Base-by-base conservation (phyloP, 1,140 invertebrate genomes). In the Lasaia peninsularis region DNA sequence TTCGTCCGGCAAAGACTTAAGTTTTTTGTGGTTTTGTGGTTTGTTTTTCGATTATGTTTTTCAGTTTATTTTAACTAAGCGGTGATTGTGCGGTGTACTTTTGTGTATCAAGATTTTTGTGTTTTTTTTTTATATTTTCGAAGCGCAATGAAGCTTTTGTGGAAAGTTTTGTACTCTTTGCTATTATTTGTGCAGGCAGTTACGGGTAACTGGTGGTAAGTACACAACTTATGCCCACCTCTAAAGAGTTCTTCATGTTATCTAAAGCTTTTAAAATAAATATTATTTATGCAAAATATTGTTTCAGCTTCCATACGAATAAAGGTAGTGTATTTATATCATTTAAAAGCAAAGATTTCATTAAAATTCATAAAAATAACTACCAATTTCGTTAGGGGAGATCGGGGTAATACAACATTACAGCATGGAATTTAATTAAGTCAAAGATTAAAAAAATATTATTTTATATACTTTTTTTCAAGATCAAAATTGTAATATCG, bases 171-270 rank as follows among this genome's bases (percentile, higher is more conserved):
- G 70, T 84, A 76, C 52, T 72, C 63, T 59, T 65, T 82, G 58
- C 67, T 85, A 32, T 51, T 86, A 40, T 68, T 87, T 20, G 65
- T 75, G 32, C 75, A 87, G 58, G 75, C 75, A 49, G 83, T 79
- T 56, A 63, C 73, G 60, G 78, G 75, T 20, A 82, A 79, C 59
- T 87, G 84, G 84, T 87, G 84, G 84, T 87, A 77, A 87, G 84
- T 82, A 55, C 57, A 62, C 44, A 61, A 48, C 32, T 50, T 56
- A 50, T 60, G 7, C 7, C 50, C 58, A 51, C 40, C 44, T 48
- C 11, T 20, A 48, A 24, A 48, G 44, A 48, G 40, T 9, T 48
- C 5, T 48, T 44, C 18, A 44, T 16, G 10, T 44, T 20, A 44
- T 16, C 16, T 44, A 20, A 44, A 44, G 9, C 10, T 44, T 44